Base-by-base conservation (phyloP, 2,888 invertebrate species). In the Adelognathus sp. region DNA sequence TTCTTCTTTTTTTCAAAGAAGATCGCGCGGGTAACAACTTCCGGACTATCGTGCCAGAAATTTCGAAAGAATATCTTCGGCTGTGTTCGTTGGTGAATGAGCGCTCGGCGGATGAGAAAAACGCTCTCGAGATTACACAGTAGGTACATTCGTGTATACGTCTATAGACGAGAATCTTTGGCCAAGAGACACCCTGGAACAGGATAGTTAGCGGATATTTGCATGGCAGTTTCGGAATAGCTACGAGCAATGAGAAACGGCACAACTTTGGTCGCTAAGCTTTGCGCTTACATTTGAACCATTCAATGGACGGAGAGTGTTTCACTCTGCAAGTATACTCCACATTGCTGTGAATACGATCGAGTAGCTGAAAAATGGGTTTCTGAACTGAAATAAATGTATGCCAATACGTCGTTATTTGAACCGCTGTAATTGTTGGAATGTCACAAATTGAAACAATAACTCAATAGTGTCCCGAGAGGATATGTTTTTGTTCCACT, bases 151-250 rank as follows among this genome's bases (percentile, higher is more conserved):
- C n/a, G n/a, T n/a, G n/a, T n/a, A n/a, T n/a, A n/a, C n/a, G n/a
- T n/a, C n/a, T n/a, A 1, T 41, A 69, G 60, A 27, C 44, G 54
- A 44, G 66, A 44, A 61, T 69, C 31, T 39, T 14, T 7, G 46
- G 31, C 46, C 16, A 52, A 69, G 63, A n/a, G 33, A 31, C 60
- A 54, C 36, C 46, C 29, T 31, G 44, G 41, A 74, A 58, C 7
- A 56, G 63, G 61, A 60, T 79, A 77, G 71, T 79, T 76, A 63
- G 66, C 41, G 52, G 77, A 79, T 77, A 74, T 80, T 79, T 71
- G 63, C 14, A n/a, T 36, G 60, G 54, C 64, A 73, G 67, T 75
- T 76, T 73, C 64, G 60, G 52, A 67, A 69, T 77, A 58, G 61
- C 39, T 33, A 9, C 7, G 21, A 29, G 16, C 14, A 6, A 16